These are phyloP conservation scores for Ancistrus triradiatus DNA, from an alignment of 2,113 vertebrate species.

Conservation along the genomic window DNA sequence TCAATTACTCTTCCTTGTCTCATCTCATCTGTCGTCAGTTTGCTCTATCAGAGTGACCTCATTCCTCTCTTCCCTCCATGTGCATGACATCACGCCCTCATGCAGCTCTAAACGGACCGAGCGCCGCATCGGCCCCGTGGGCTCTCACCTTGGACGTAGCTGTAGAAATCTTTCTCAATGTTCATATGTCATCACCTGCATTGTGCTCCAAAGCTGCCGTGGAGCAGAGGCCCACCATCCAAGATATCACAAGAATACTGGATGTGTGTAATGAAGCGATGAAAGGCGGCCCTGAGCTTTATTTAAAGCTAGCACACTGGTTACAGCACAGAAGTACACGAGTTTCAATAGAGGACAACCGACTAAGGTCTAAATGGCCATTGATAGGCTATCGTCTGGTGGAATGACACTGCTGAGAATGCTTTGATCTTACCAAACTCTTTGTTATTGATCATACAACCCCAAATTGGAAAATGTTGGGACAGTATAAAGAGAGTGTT, in stretches of 20 bases:
- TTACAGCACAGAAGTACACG: background rate
- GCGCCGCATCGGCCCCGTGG: background rate
- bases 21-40: slow-evolving; percentile 11
- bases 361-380: too few relatives aligned
- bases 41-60: slow-evolving; percentile 19
- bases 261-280: slow-evolving; percentile 42
- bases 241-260: slow-evolving; percentile 49
- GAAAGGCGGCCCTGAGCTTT: slow-evolving; percentile 26
- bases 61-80: slow-evolving; percentile 8
- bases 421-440: too few relatives aligned
- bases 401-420: too few relatives aligned
- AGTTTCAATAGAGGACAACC: too few relatives aligned
- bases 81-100: slow-evolving; percentile 29
- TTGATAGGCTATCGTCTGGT: too few relatives aligned
- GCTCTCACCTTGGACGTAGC: slow-evolving; percentile 33
- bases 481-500: too few relatives aligned
- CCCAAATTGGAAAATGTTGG: too few relatives aligned
- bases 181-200: slow-evolving; percentile 44
- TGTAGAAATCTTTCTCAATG: slow-evolving; percentile 42
- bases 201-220: slow-evolving; percentile 36
- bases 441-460: too few relatives aligned
- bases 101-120: slow-evolving; percentile 13
- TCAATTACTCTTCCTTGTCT: slow-evolving; percentile 22
- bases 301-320: slow-evolving; percentile 6
- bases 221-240: slow-evolving; percentile 25